These are phyloP conservation scores for Mus spretus DNA, from an alignment of 2,797 vertebrate species.

Conservation along the genomic window DNA sequence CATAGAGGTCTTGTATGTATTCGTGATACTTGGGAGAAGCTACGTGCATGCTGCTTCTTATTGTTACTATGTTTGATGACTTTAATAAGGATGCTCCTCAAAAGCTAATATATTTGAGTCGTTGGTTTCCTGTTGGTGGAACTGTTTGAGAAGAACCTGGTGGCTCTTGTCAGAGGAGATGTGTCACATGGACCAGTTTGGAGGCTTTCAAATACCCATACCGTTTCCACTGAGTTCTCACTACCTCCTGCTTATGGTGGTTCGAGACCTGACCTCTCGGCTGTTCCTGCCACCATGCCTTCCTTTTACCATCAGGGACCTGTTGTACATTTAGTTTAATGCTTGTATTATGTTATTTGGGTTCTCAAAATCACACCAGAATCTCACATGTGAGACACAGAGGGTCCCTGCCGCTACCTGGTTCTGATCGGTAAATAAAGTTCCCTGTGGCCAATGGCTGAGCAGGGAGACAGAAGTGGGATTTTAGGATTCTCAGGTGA, in stretches of 20 bases:
- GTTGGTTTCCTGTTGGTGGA: not conserved
- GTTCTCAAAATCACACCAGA: not conserved
- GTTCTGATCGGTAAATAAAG: not conserved
- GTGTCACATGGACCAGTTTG: not conserved
- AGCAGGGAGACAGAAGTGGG: not conserved
- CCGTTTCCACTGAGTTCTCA: not conserved
- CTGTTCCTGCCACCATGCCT: not conserved
- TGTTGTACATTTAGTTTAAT: not conserved
- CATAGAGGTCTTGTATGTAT: not conserved
- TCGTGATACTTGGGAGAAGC: not conserved
- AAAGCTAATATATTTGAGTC: not conserved
- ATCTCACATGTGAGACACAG: not conserved
- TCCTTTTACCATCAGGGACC: not conserved
- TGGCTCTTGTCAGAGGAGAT: not conserved
- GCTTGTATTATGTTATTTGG: not conserved
- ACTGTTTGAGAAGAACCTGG: not conserved
- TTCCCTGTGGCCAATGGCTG: not conserved
- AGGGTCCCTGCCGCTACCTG: not conserved
- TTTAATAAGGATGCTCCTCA: not conserved
- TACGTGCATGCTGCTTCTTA: not conserved
- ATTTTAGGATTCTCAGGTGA: too few species aligned
- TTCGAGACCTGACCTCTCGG: not conserved
- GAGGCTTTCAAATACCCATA: not conserved
- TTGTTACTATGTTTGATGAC: not conserved
- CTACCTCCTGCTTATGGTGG: not conserved